phyloP scores from a whole-genome alignment of 2,113 vertebrate genomes.

The Neoarius graeffei region DNA sequence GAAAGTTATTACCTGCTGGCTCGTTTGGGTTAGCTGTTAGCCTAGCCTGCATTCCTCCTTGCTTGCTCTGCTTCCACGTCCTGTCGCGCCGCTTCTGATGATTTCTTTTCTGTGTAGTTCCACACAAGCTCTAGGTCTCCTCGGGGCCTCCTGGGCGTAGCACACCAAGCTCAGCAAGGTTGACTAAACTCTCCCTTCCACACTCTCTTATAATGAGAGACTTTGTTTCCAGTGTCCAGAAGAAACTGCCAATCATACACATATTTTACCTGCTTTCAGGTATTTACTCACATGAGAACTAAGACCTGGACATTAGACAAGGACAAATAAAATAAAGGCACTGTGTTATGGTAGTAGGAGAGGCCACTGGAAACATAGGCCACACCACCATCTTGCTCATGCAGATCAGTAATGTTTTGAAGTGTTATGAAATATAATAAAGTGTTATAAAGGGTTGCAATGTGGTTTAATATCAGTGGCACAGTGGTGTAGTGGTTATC shows the following conservation, averaged over 20 bases:
- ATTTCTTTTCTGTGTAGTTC: no score
- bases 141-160: no score
- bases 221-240: not conserved
- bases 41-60: not conserved
- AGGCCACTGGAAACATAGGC: not conserved
- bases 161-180: not conserved
- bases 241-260: not conserved
- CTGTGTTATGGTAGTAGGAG: not conserved
- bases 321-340: not conserved
- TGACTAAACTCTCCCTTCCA: not conserved
- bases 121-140: not conserved
- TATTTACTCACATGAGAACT: not conserved
- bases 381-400: no score
- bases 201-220: not conserved
- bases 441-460: not conserved
- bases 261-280: not conserved
- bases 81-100: not conserved
- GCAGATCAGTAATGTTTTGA: not conserved
- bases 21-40: not conserved
- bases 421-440: not conserved
- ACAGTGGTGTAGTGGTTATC: no score
- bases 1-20: not conserved
- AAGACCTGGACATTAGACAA: not conserved
- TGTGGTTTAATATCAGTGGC: not conserved
- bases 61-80: not conserved